Evolutionary conservation across 2,888 invertebrate genomes (phyloP).

Genomic region (Lumbricus terrestris): DNA sequence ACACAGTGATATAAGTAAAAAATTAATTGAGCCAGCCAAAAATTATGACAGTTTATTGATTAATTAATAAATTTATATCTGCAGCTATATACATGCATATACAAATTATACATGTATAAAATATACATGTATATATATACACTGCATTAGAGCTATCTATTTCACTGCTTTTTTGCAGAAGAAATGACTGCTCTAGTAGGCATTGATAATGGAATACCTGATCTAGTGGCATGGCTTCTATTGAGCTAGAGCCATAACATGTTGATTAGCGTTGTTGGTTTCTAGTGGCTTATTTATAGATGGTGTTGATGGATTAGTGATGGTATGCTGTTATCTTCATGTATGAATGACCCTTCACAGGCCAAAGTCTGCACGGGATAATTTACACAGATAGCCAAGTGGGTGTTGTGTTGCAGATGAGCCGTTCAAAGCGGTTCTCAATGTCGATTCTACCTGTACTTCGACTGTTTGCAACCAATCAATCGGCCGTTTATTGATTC

Average conservation of each 20-base stretch:
- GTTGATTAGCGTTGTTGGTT: background rate
- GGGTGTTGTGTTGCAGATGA: background rate
- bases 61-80: no score
- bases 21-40: no score
- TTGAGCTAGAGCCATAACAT: background rate
- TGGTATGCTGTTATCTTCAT: background rate
- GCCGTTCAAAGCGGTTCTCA: background rate
- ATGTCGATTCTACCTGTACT: background rate
- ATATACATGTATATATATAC: no score
- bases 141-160: no score
- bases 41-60: no score
- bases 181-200: background rate
- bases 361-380: background rate
- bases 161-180: no score
- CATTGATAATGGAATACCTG: background rate
- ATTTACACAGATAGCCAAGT: background rate
- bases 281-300: background rate
- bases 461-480: no score
- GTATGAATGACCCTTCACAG: background rate
- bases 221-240: background rate
- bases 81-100: no score
- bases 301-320: background rate
- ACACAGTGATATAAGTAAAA: no score
- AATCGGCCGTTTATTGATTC: no score
- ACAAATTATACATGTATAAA: no score